Evolutionary conservation across 2,888 invertebrate species (phyloP).

Genomic region (Tridacna gigas): DNA sequence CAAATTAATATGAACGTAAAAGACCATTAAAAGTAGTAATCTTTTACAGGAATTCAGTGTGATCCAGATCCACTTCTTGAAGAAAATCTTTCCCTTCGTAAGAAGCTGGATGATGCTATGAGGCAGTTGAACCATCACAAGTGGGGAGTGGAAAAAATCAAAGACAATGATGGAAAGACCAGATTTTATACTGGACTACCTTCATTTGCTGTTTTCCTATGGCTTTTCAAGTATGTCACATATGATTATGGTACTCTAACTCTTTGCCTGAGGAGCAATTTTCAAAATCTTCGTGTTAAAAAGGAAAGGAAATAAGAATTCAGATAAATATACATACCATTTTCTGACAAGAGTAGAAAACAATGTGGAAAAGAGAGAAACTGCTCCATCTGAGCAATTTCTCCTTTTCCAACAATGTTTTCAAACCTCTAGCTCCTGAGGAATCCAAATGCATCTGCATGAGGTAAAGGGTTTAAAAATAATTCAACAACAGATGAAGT

Average conservation of each 20-base stretch:
- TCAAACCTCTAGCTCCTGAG: neutral
- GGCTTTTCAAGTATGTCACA: conserved; percentile 41
- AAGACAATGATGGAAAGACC: conserved; percentile 14
- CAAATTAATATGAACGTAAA: neutral
- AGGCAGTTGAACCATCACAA: neutral
- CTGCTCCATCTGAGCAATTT: neutral
- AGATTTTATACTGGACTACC: conserved; percentile 44
- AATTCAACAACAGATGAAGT: no score
- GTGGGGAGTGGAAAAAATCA: conserved; percentile 31
- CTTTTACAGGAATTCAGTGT: neutral
- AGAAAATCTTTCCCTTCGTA: neutral
- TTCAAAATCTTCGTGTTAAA: no score
- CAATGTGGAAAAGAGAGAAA: neutral
- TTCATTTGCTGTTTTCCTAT: conserved; percentile 22
- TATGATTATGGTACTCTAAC: no score
- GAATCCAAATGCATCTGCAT: neutral
- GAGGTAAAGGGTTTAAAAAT: neutral
- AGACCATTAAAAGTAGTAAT: neutral
- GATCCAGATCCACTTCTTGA: neutral
- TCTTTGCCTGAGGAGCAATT: no score
- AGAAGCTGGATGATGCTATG: neutral
- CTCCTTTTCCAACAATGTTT: neutral
- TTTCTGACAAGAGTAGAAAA: neutral
- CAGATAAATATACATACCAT: neutral
- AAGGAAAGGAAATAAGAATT: no score